Conservation (phyloP, 2,797 vertebrate genomes). For the Lepilemur septentrionalis region DNA sequence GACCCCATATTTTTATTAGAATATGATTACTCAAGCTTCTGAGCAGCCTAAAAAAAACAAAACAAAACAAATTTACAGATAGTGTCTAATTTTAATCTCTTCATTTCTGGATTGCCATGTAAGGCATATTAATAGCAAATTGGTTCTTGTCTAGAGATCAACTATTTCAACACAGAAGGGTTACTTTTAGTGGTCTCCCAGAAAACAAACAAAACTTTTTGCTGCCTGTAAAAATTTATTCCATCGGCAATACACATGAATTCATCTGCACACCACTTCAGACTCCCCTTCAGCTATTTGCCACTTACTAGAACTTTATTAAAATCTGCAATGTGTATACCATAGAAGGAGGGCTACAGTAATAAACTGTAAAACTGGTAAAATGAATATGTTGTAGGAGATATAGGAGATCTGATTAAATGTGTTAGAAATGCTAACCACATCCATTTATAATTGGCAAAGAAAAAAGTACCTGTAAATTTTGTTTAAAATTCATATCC, state of each 20-base stretch:
- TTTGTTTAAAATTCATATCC: slow-evolving; percentile 34
- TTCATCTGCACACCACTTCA: not conserved
- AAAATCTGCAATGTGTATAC: not conserved
- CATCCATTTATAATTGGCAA: slow-evolving; percentile 5
- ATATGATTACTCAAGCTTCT: not conserved
- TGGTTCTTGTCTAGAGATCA: not conserved
- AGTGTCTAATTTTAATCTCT: not conserved
- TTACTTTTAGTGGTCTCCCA: not conserved
- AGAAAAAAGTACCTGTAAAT: slow-evolving; percentile 17
- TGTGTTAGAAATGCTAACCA: not conserved
- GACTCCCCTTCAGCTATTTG: not conserved
- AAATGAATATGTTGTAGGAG: not conserved
- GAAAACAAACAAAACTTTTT: slow-evolving; percentile 14
- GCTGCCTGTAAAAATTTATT: slow-evolving; percentile 35
- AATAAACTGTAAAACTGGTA: not conserved
- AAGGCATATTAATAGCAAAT: not conserved
- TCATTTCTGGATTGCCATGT: not conserved
- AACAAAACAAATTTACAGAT: not conserved
- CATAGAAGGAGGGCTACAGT: not conserved
- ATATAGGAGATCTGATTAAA: not conserved
- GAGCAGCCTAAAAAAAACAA: not conserved
- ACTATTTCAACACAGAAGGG: not conserved
- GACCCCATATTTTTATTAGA: not conserved
- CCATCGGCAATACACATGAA: not conserved
- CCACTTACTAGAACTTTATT: not conserved